These are phyloP conservation scores for Andrena chrysosceles DNA, from an alignment of 2,888 invertebrate species.

Conservation along the genomic window DNA sequence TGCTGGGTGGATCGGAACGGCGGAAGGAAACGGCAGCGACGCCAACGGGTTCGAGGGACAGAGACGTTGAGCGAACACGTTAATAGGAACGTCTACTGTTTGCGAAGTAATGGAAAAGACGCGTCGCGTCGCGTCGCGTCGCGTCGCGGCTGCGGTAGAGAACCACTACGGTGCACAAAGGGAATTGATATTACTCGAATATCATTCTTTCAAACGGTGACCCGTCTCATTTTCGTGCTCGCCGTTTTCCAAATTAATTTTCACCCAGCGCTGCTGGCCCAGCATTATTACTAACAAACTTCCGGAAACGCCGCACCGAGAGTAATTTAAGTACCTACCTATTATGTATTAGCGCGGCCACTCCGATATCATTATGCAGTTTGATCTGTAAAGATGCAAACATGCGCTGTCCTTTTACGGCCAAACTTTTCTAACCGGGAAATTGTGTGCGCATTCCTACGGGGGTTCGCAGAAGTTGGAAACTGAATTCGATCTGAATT, in stretches of 20 bases:
- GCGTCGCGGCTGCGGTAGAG: constrained; percentile 9
- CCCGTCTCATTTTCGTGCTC: constrained; percentile 60
- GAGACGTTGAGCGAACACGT: neutral
- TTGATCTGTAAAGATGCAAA: neutral
- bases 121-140: neutral
- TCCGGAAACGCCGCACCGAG: neutral
- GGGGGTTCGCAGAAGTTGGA: too few species aligned
- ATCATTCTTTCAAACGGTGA: constrained; percentile 61
- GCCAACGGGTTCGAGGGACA: neutral
- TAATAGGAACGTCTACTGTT: constrained; percentile 40
- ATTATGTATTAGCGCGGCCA: neutral
- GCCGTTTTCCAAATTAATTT: constrained; percentile 18
- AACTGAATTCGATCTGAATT: too few species aligned
- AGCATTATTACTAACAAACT: constrained; percentile 7
- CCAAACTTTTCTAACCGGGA: too few species aligned
- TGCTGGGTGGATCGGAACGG: neutral
- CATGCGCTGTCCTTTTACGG: neutral
- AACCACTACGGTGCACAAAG: constrained; percentile 54
- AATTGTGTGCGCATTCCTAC: too few species aligned
- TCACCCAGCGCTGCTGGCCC: neutral
- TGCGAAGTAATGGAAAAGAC: constrained; percentile 28
- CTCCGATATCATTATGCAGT: neutral
- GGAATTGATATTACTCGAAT: constrained; percentile 61
- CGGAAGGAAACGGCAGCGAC: neutral
- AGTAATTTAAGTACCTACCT: constrained; percentile 10